Percentiles rank a stretch among this genome's conserved stretches.
Conservation (phyloP, 2,113 vertebrate species). For the Eulemur macaco region DNA sequence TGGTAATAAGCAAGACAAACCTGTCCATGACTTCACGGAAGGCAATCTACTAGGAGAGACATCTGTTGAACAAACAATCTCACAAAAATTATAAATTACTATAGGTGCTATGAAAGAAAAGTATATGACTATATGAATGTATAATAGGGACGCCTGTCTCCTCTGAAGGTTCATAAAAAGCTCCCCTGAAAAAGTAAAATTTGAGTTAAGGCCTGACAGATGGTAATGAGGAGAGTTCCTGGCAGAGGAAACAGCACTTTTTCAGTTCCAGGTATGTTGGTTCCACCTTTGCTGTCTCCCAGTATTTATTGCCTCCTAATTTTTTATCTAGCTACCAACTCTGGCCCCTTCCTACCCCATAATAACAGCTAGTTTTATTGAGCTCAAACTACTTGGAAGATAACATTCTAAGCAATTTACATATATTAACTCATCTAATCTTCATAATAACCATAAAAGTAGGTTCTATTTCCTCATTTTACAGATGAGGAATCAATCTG, state of each 20-base stretch:
- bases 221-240: neutral
- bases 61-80: neutral
- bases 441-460: neutral
- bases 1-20: neutral
- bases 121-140: neutral
- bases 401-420: neutral
- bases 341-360: neutral
- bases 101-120: neutral
- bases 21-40: neutral
- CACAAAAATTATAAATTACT: neutral
- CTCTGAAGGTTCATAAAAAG: neutral
- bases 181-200: neutral
- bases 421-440: neutral
- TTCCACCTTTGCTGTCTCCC: neutral
- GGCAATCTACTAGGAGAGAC: neutral
- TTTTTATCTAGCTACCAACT: neutral
- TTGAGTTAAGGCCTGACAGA: neutral
- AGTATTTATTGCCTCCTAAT: neutral
- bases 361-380: neutral
- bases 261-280: neutral
- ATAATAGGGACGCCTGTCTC: neutral
- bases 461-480: neutral
- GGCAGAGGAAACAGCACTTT: neutral
- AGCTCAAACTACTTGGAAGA: neutral
- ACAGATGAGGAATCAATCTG: neutral